Base-by-base conservation (phyloP, 2,888 invertebrate genomes). In the Philonicus albiceps region DNA sequence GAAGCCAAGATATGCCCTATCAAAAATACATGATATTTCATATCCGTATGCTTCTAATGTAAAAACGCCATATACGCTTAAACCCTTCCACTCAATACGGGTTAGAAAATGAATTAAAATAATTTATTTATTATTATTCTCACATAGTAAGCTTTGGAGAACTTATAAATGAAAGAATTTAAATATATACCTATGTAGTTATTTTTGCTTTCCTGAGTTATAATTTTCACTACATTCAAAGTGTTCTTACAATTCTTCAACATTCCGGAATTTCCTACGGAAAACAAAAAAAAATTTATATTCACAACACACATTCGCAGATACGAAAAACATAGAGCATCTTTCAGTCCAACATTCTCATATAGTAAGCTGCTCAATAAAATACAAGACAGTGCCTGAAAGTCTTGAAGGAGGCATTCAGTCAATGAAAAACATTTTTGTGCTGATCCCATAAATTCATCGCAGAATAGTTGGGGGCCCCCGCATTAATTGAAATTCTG, bases 401-500 rank as follows among this genome's bases (percentile, higher is more conserved):
- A 19, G n/a, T 64, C 64, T 64, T 64, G 22, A 27, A 64, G 27
- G 64, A 64, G 27, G 27, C 64, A 27, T 64, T 64, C 22, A 34
- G 76, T 40, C 19, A n/a, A 49, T 49, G 30, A 30, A 53, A 76
- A 19, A 80, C 43, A 80, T 80, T 80, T 53, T 80, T 80, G 49
- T 80, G 80, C 49, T 80, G 80, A 80, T 30, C 80, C 31, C 80
- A 53, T 80, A 80, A 80, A 53, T 80, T 80, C 49, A 80, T 53
- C 53, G 80, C 80, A 80, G 49, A 80, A 80, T 80, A 53, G 80
- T 49, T 49, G 22, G 31, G 16, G 16, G 80, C 80, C 80, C 80
- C 80, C 80, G 80, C 80, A 49, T 49, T 80, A 80, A 80, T 80
- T 80, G 80, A 80, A 49, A 80, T 80, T 80, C 80, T 80, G 40